A percentile compares a stretch with the other conserved stretches of the same genome.
phyloP scores from a whole-genome alignment of 2,113 vertebrate species.

The Eulemur macaco region DNA sequence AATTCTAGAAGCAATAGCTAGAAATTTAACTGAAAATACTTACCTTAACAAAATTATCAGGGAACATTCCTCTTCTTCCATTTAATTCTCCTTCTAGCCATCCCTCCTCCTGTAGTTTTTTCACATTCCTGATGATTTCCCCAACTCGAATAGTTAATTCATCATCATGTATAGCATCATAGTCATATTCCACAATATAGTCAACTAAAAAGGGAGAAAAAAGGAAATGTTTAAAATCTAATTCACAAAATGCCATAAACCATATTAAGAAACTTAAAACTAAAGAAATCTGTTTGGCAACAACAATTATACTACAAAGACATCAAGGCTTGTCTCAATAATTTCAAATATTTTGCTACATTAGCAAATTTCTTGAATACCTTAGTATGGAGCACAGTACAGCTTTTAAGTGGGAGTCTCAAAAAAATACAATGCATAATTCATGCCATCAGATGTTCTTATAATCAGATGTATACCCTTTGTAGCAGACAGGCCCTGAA shows the following conservation, averaged over 20 bases:
- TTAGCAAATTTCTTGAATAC: background rate
- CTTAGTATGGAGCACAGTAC: background rate
- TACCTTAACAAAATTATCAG: constrained; percentile 99
- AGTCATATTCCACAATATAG: constrained; percentile 96
- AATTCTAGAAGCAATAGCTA: background rate
- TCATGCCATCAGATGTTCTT: background rate
- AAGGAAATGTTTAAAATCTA: background rate
- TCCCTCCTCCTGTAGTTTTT: constrained; percentile 94
- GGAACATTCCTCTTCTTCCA: constrained; percentile 94
- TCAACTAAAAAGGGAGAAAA: constrained; percentile 85
- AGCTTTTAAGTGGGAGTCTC: constrained; percentile 9
- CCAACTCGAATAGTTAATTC: constrained; percentile 94
- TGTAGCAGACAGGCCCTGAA: background rate
- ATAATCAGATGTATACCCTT: background rate
- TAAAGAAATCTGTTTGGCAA: background rate
- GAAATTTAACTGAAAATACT: constrained; percentile 61
- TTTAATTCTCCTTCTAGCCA: constrained; percentile 97
- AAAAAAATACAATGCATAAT: background rate
- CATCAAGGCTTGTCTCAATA: background rate
- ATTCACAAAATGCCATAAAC: constrained; percentile 26
- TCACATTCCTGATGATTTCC: constrained; percentile 95
- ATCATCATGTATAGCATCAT: constrained; percentile 94
- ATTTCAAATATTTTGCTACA: constrained; percentile 35
- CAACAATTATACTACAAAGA: background rate
- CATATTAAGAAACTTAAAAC: constrained; percentile 1